These are phyloP conservation scores for Sinocyclocheilus rhinocerous DNA, from an alignment of 2,113 vertebrate genomes.

Conservation along the genomic window DNA sequence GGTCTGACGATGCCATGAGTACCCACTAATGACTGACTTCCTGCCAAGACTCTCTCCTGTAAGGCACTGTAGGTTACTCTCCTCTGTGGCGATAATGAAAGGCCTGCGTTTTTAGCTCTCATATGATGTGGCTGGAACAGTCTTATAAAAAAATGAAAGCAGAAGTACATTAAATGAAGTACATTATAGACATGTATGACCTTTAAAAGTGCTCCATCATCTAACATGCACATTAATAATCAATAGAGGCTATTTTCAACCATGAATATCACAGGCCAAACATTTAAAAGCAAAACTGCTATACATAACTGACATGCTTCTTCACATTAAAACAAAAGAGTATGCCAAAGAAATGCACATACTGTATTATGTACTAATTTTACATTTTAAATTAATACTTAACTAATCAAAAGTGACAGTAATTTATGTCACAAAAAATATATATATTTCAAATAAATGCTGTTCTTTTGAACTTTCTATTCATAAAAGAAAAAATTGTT, in stretches of 20 bases:
- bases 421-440: background rate
- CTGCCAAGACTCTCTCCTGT: background rate
- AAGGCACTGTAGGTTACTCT: background rate
- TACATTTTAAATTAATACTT: background rate
- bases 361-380: background rate
- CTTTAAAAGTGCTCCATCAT: constrained; percentile 9
- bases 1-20: constrained; percentile 66
- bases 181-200: background rate
- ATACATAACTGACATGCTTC: background rate
- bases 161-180: background rate
- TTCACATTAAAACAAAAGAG: background rate
- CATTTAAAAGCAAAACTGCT: background rate
- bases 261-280: background rate
- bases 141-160: constrained; percentile 18
- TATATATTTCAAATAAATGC: background rate
- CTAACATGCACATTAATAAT: constrained; percentile 31
- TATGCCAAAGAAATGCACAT: background rate
- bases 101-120: constrained; percentile 26
- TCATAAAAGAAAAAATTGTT: background rate
- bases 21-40: constrained; percentile 54
- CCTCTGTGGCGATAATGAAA: constrained; percentile 42
- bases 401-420: background rate
- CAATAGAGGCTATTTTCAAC: constrained; percentile 43
- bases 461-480: background rate
- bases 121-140: constrained; percentile 14